phyloP scores from a whole-genome alignment of 2,797 vertebrate species.

The Echeneis naucrates region DNA sequence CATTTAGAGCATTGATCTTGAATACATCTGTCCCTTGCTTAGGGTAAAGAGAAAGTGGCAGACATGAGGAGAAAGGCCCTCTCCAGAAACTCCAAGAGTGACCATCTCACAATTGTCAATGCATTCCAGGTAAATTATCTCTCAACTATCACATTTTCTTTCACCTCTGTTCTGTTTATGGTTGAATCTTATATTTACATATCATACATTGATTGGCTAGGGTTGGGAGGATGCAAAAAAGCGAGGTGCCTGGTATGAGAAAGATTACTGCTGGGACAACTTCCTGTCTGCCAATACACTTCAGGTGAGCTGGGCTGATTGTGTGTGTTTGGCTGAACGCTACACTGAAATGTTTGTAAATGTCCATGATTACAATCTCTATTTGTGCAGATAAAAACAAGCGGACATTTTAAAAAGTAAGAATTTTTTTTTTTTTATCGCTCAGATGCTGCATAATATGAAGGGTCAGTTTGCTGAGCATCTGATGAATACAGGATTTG shows the following conservation, averaged over 20 bases:
- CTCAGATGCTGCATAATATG: constrained; percentile 97
- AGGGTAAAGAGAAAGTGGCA: constrained; percentile 98
- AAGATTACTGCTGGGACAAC: constrained; percentile 97
- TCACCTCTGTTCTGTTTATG: background rate
- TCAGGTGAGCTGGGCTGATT: constrained; percentile 84
- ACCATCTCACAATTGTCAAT: constrained; percentile 95
- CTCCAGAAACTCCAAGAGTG: constrained; percentile 93
- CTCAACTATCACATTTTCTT: background rate
- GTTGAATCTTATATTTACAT: constrained; percentile 16
- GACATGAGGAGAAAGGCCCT: constrained; percentile 92
- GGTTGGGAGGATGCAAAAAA: constrained; percentile 94
- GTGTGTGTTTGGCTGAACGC: background rate
- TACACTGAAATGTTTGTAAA: constrained; percentile 1
- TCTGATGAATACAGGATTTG: constrained; percentile 92
- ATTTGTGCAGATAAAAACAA: background rate
- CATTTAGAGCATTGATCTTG: background rate
- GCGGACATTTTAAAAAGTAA: background rate
- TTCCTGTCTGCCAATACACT: constrained; percentile 96
- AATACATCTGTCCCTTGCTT: constrained; percentile 27
- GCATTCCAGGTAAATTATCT: constrained; percentile 88
- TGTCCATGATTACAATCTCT: background rate
- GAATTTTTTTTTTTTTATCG: constrained; percentile 16
- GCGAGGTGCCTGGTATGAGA: constrained; percentile 89
- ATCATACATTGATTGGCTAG: constrained; percentile 71
- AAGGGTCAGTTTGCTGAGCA: constrained; percentile 98